Evolutionary conservation across 2,113 vertebrate species (phyloP).

Genomic region (Peromyscus polionotus): DNA sequence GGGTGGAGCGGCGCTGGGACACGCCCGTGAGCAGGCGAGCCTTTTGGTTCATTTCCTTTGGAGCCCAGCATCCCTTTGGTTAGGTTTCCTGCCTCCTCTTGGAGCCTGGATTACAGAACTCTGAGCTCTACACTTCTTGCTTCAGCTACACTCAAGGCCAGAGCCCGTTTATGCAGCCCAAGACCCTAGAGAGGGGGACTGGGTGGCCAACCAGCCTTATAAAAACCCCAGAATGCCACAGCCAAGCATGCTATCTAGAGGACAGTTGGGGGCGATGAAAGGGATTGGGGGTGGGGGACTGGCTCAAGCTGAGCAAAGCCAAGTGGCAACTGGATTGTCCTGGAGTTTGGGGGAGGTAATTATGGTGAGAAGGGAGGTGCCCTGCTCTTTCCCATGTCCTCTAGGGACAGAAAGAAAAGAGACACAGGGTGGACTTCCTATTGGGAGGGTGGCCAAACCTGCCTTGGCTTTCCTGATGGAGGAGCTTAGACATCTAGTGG

Average conservation of each 20-base stretch:
- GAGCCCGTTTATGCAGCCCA: not conserved
- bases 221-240: not conserved
- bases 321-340: not conserved
- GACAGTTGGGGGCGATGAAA: not conserved
- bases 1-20: not conserved
- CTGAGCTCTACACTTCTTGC: not conserved
- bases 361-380: conserved; percentile 23
- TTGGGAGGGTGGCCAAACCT: not conserved
- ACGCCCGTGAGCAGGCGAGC: not conserved
- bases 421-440: conserved; percentile 58
- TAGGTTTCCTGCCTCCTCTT: not conserved
- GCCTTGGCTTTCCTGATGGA: not conserved
- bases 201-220: not conserved
- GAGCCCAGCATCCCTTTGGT: not conserved
- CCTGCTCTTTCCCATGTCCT: conserved; percentile 68
- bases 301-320: not conserved
- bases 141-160: not conserved
- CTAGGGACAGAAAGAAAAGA: conserved; percentile 22
- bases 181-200: not conserved
- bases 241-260: not conserved
- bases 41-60: not conserved
- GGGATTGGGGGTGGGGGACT: not conserved
- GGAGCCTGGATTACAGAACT: not conserved
- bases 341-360: conserved; percentile 20
- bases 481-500: not conserved